Percentiles rank a stretch among this genome's conserved stretches.
Evolutionary conservation across 1,140 invertebrate species (phyloP).

Genomic region (Leguminivora glycinivorella): DNA sequence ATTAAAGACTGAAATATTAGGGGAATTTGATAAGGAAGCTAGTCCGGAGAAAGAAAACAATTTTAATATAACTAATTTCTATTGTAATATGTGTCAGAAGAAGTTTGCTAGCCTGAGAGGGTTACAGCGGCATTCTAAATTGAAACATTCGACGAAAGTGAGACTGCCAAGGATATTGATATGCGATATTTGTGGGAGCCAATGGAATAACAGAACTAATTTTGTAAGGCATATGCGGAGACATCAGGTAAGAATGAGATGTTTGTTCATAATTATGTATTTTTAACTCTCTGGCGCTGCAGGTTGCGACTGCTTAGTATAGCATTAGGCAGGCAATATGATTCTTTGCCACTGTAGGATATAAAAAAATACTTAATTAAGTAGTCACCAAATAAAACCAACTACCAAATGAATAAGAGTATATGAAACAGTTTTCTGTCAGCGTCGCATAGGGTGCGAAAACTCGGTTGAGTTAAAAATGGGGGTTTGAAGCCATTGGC

Average conservation of each 20-base stretch:
- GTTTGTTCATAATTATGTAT: not conserved
- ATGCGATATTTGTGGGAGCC: slow-evolving; percentile 76
- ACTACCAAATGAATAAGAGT: too few species aligned
- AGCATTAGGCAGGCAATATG: too few species aligned
- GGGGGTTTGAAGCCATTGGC: too few species aligned
- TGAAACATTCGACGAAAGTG: slow-evolving; percentile 67
- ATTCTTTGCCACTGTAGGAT: too few species aligned
- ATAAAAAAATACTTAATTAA: too few species aligned
- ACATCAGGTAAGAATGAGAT: slow-evolving; percentile 47
- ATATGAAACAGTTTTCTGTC: too few species aligned
- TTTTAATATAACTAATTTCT: slow-evolving; percentile 53
- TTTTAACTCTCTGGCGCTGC: not conserved
- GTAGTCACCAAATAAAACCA: too few species aligned
- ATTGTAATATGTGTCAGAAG: slow-evolving; percentile 73
- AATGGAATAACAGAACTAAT: slow-evolving; percentile 65
- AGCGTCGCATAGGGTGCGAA: too few species aligned
- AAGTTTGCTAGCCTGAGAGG: slow-evolving; percentile 68
- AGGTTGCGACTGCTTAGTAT: too few species aligned
- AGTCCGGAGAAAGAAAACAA: slow-evolving; percentile 49
- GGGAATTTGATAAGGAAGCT: slow-evolving; percentile 24
- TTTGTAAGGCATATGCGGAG: slow-evolving; percentile 58
- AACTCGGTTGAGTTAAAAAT: too few species aligned
- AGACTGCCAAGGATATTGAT: slow-evolving; percentile 44
- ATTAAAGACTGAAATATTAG: slow-evolving; percentile 28
- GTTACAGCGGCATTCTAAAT: slow-evolving; percentile 70